These are phyloP conservation scores for Psylliodes chrysocephalus DNA, from an alignment of 2,888 invertebrate species.

Conservation along the genomic window DNA sequence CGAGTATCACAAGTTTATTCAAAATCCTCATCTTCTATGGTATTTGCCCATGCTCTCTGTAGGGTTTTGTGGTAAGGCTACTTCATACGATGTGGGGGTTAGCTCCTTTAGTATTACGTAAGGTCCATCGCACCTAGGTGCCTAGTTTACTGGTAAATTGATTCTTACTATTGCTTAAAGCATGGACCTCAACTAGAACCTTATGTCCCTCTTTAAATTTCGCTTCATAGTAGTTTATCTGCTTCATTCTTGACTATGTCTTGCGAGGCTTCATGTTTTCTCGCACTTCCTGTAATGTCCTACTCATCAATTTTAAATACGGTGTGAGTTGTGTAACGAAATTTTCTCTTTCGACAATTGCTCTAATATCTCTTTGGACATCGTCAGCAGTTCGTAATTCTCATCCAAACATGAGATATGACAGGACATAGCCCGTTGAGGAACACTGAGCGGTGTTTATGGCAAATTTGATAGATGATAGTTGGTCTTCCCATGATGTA, in stretches of 20 bases:
- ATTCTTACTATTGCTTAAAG: conserved; percentile 13
- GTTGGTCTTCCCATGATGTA: conserved; percentile 44
- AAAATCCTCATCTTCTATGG: too few relatives aligned
- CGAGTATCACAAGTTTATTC: too few relatives aligned
- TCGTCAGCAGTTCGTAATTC: conserved; percentile 48
- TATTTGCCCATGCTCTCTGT: background rate
- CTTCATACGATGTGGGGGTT: conserved; percentile 15
- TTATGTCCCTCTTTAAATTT: conserved; percentile 32
- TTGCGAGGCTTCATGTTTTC: conserved; percentile 21
- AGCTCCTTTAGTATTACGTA: conserved; percentile 1
- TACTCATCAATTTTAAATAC: conserved; percentile 7
- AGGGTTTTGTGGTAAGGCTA: background rate
- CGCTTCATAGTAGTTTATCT: conserved; percentile 29
- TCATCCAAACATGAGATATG: conserved; percentile 47
- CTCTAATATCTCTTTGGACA: conserved; percentile 29
- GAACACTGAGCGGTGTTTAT: conserved; percentile 53
- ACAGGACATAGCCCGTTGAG: conserved; percentile 49
- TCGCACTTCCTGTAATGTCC: conserved; percentile 15
- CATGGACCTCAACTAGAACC: conserved; percentile 23
- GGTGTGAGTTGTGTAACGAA: conserved; percentile 29
- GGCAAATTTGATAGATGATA: conserved; percentile 52
- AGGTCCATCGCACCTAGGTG: conserved; percentile 25
- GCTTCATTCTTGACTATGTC: conserved; percentile 28
- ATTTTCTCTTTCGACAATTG: conserved; percentile 25
- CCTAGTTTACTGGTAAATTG: conserved; percentile 21